phyloP scores from a whole-genome alignment of 2,113 vertebrate genomes.

The Aplodontia rufa region DNA sequence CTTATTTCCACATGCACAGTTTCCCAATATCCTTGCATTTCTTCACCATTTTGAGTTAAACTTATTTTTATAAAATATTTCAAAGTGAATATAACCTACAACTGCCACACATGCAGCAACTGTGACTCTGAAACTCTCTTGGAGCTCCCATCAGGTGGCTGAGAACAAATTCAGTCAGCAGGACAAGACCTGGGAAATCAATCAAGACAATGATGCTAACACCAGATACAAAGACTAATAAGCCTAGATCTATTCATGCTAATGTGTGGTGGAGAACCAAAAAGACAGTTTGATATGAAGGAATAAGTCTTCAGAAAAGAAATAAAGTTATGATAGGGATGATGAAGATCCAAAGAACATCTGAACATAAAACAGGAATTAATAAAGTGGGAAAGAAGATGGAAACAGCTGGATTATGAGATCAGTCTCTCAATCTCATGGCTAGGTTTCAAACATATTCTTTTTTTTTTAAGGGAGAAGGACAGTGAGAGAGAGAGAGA shows the following conservation, averaged over 20 bases:
- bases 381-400: neutral
- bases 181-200: no score
- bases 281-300: neutral
- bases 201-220: neutral
- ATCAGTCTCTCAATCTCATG: neutral
- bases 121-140: neutral
- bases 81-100: neutral
- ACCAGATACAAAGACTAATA: neutral
- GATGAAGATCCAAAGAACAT: neutral
- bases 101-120: neutral
- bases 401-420: neutral
- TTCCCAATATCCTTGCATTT: neutral
- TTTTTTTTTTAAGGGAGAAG: neutral
- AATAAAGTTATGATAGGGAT: neutral
- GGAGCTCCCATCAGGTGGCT: neutral
- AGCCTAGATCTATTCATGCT: neutral
- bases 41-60: neutral
- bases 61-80: conserved; percentile 21
- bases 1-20: neutral
- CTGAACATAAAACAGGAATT: neutral
- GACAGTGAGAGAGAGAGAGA: no score
- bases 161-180: neutral
- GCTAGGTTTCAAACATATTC: neutral
- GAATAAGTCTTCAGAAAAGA: neutral
- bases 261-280: neutral